Conservation (phyloP, 2,888 invertebrate genomes). For the Phyllotreta striolata region DNA sequence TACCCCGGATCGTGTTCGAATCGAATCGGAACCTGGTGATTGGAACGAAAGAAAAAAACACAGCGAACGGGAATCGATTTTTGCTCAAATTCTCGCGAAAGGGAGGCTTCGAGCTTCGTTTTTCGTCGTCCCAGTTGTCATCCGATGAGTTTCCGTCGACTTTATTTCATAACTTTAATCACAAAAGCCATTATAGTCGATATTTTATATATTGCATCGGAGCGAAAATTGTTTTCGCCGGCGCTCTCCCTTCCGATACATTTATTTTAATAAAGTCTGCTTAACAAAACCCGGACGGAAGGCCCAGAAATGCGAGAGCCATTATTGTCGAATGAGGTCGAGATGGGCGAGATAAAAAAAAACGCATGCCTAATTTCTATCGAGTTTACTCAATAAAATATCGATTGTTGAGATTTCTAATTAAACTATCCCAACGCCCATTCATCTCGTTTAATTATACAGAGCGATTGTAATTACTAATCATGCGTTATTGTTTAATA, state of each 20-base stretch:
- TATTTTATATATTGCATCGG: constrained; percentile 23
- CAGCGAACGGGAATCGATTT: no score
- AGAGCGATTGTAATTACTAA: no score
- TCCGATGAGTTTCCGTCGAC: constrained; percentile 22
- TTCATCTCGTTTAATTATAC: no score
- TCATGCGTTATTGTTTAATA: no score
- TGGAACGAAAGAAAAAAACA: no score
- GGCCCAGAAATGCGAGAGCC: not conserved
- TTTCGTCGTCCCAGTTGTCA: constrained; percentile 20
- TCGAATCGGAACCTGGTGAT: no score
- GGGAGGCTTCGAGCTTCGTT: constrained; percentile 14
- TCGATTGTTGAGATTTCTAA: no score
- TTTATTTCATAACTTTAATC: constrained; percentile 29
- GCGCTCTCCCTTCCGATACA: constrained; percentile 30
- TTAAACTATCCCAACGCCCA: no score
- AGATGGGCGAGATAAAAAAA: no score
- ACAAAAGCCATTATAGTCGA: constrained; percentile 14
- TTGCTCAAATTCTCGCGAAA: not conserved
- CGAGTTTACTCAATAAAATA: no score
- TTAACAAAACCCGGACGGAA: constrained; percentile 26
- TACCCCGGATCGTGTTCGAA: no score
- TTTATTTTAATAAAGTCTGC: constrained; percentile 37
- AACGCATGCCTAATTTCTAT: no score
- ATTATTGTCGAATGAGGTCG: not conserved
- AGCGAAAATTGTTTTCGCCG: constrained; percentile 28